Evolutionary conservation across 1,140 invertebrate genomes (phyloP), one percentile per base, ranked within the genome.

Genomic region (Phocides pigmalion): DNA sequence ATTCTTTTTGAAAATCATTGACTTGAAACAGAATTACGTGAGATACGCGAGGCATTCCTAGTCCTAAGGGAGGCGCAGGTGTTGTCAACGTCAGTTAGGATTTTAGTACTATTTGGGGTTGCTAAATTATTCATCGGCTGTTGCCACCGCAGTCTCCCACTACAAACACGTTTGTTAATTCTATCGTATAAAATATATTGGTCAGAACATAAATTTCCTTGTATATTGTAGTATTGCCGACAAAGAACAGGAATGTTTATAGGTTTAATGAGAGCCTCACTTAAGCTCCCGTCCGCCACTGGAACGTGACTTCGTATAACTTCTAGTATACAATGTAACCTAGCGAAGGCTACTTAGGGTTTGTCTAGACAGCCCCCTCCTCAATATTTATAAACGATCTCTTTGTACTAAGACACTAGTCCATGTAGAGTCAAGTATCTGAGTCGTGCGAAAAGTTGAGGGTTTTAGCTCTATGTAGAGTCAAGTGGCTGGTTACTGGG

Each of bases 251-350:
- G 51, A 54, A 20, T 22, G 35, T 15, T 54, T 25, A 54, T 41
- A 22, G 17, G n/a, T 19, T 37, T 53, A 54, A 56, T 56, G 12
- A 56, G 51, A 22, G 35, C 19, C 15, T 53, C 50, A 17, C 51
- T 25, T 41, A 14, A 54, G 35, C 37, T 54, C 17, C 51, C n/a
- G 12, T 39, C 51, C 37, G 35, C 19, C 37, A 54, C 41, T 54
- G 19, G 51, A 54, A 54, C 51, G 51, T 56, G 51, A 56, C 51
- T 56, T 39, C n/a, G 16, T 15, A 56, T 56, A 42, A 22, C 51
- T 22, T 49, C 11, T 32, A 35, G 47, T 16, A 16, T 16, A 49
- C 22, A 28, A 28, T 53, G 50, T 39, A 39, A 53, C 17, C 17
- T 2, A 42, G 51, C 20, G 37, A 25, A 56, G 51, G 51, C 51